Evolutionary conservation across 1,140 invertebrate genomes (phyloP), one percentile per base, ranked within the genome.

Genomic region (Triops longicaudatus): DNA sequence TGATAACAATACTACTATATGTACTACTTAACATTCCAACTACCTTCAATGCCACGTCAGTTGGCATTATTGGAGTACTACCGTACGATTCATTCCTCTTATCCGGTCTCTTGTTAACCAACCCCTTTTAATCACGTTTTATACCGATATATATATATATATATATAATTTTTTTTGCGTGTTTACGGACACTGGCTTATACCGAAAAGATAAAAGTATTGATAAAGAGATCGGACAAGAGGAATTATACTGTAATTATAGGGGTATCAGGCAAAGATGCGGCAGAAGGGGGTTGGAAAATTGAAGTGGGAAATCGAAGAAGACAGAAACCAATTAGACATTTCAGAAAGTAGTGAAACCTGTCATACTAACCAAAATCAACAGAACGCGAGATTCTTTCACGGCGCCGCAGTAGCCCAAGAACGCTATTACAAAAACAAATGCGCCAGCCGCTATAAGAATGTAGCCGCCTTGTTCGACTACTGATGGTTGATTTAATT

Each of bases 371-470:
- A 92, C 92, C 82, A 90, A 86, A 41, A 89, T 90, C 10, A 95
- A 87, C 82, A 95, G 88, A 83, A 92, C 91, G 80, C 90, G 88
- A 76, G 90, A 93, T 83, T 94, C 92, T 82, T 91, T 88, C 81
- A 94, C 87, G 11, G 93, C 93, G 50, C 93, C 93, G 82, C 93
- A 93, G 81, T 93, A 95, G 42, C 93, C 93, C 44, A 95, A 83
- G 84, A 95, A 94, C 76, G 92, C 92, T 79, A 95, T 87, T 75
- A 94, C 85, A 84, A 94, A 94, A 81, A 94, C 90, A 79, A 93
- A 86, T 27, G 89, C 88, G 73, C 93, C 93, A 75, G 91, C 88
- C n/a, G 88, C 88, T 78, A 95, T 92, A 63, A 95, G 85, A 50
- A 93, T 87, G 82, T 91, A 92, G 26, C 89, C 87, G 75, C 89